Base-by-base conservation (phyloP, 2,797 vertebrate genomes). In the Phrynocephalus forsythii region DNA sequence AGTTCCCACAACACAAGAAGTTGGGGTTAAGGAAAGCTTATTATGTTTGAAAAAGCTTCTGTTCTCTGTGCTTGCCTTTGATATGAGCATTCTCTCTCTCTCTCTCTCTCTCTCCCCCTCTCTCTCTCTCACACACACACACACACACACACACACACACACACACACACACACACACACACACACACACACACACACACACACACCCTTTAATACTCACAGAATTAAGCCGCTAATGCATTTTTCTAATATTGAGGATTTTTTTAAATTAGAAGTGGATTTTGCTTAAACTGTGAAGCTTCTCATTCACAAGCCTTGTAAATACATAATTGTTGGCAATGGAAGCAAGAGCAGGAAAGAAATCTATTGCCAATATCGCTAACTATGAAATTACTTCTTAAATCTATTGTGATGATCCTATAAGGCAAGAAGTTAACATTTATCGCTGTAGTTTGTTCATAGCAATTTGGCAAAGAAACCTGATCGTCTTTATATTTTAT, bases 201-300 rank as follows among this genome's bases (percentile, higher is more conserved):
- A 38, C 38, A 38, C 38, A 7, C 52, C 52, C 15, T 56, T 85
- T 85, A 89, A 88, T 30, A 2, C 0, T 24, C 8, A 11, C 81
- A 1, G 68, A 79, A 86, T 79, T 73, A 88, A 88, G 33, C 52
- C 91, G 52, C 63, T 90, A 81, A 82, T 93, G 90, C 56, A 30
- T 60, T 82, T 5, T 26, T 87, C 38, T 81, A 26, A 85, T 85
- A 38, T 67, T 63, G 2, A 50, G 10, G 82, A 52, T 75, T 79
- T 66, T 1, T 18, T 18, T 1, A 2, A 63, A 9, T 81, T 75
- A 71, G 8, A 48, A 79, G 20, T 73, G 48, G 22, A 33, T 75
- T 52, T 66, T 79, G 8, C 20, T 48, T 44, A 3, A 66, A 18
- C 22, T 1, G n/a, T 9, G 28, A 86, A 24, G 56, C 60, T 72